Evolutionary conservation across 1,140 invertebrate species (phyloP).

Genomic region (Dolichoris vasculosae): DNA sequence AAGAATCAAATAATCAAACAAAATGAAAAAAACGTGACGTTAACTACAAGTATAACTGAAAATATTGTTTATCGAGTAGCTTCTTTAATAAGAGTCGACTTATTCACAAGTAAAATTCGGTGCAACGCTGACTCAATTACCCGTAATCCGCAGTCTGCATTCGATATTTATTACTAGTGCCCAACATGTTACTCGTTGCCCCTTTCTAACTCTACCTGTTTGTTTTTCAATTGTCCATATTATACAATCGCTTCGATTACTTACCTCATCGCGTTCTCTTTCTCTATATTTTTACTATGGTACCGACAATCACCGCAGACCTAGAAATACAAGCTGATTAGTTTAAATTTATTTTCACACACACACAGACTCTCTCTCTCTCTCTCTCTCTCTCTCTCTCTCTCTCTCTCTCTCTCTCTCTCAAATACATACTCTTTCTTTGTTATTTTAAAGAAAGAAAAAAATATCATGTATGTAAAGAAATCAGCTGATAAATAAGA

Average conservation of each 20-base stretch:
- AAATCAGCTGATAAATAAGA: neutral
- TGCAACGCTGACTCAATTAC: constrained; percentile 28
- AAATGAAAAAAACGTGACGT: too few species aligned
- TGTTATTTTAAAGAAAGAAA: neutral
- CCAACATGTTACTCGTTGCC: constrained; percentile 24
- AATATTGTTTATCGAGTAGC: constrained; percentile 11
- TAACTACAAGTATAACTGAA: neutral
- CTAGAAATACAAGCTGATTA: neutral
- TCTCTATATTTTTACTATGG: neutral
- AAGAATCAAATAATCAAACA: too few species aligned
- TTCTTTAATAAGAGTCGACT: constrained; percentile 16
- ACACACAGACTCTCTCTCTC: neutral
- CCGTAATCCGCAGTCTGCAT: constrained; percentile 26
- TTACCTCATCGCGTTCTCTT: neutral
- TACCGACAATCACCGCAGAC: neutral
- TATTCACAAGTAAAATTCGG: constrained; percentile 4
- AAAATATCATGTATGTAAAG: neutral
- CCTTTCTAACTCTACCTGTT: neutral
- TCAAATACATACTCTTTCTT: neutral
- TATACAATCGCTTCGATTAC: neutral
- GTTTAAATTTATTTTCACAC: neutral
- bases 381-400: neutral
- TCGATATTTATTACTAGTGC: constrained; percentile 32
- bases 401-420: neutral
- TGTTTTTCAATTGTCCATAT: neutral